Evolutionary conservation across 1,140 invertebrate genomes (phyloP).

Genomic region (Drosophila kurseongensis): DNA sequence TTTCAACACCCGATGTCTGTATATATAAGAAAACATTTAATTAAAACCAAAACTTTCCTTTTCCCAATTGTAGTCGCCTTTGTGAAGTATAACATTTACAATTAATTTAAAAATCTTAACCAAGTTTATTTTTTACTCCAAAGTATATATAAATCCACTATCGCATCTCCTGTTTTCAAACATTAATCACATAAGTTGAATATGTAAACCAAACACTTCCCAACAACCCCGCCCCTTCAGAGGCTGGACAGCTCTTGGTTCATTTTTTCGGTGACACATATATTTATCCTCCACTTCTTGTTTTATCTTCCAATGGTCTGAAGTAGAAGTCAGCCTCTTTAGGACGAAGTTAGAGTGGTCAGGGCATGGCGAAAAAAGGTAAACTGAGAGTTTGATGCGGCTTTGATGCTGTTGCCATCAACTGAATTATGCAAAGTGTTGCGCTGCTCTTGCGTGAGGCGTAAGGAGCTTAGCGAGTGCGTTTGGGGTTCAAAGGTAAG

Average conservation of each 20-base stretch:
- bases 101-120: too few relatives aligned
- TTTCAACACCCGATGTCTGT: too few relatives aligned
- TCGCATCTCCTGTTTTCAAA: background rate
- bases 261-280: slow-evolving; percentile 5
- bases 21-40: too few relatives aligned
- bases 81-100: too few relatives aligned
- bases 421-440: slow-evolving; percentile 63
- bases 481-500: slow-evolving; percentile 42
- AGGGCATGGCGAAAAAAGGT: slow-evolving; percentile 7
- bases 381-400: slow-evolving; percentile 38
- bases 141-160: background rate
- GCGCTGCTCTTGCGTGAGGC: slow-evolving; percentile 22
- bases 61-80: too few relatives aligned
- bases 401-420: slow-evolving; percentile 38
- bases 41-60: too few relatives aligned
- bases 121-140: too few relatives aligned
- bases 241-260: slow-evolving; percentile 1
- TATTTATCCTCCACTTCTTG: background rate
- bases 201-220: background rate
- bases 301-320: background rate
- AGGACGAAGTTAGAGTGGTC: slow-evolving; percentile 20
- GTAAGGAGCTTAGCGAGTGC: slow-evolving; percentile 42
- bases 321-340: slow-evolving; percentile 23
- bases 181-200: background rate
- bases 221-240: background rate